Base-by-base conservation (phyloP, 2,113 vertebrate species). In the Dascyllus trimaculatus region DNA sequence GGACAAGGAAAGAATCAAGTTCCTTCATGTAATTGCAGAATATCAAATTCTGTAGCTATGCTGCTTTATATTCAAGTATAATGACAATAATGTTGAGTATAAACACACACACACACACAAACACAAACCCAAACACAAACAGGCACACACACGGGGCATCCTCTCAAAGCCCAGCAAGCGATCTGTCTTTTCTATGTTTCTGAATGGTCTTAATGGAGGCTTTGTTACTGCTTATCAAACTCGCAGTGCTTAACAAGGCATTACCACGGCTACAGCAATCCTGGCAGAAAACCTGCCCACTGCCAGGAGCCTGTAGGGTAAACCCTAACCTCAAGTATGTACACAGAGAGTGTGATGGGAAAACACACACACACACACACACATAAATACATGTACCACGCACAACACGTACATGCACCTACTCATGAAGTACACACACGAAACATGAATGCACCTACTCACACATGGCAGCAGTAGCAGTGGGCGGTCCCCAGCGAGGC, bases 401-500 rank as follows among this genome's bases (percentile, higher is more conserved):
- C 35, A 83, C 51, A 35, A 8, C n/a, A 13, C 26, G 10, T 74
- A 45, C 17, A 5, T 69, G 56, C 57, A 80, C 56, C 66, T 77
- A 43, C 45, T 73, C 54, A 45, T 35, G 46, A 72, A 49, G 21
- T 46, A 60, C 43, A 69, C 26, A 85, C 65, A 67, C 21, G 4
- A 80, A 57, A 69, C 56, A 75, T 35, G 29, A 75, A 68, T 17
- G 63, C 61, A 71, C 58, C 65, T 70, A 49, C 61, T 72, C 38
- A 70, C 81, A 65, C 72, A 83, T 54, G 78, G 46, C 73, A 60
- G 80, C 72, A 58, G 80, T n/a, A 75, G 78, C 81, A 59, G 84
- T 89, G 66, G 87, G 86, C 67, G 66, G 84, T 87, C 84, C 83
- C 78, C 43, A 13, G 71, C 32, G 66, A 86, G 71, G 62, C 86